A percentile compares a stretch with the other conserved stretches of the same genome.
phyloP scores from a whole-genome alignment of 2,797 vertebrate genomes.

The Cirrhinus mrigala region DNA sequence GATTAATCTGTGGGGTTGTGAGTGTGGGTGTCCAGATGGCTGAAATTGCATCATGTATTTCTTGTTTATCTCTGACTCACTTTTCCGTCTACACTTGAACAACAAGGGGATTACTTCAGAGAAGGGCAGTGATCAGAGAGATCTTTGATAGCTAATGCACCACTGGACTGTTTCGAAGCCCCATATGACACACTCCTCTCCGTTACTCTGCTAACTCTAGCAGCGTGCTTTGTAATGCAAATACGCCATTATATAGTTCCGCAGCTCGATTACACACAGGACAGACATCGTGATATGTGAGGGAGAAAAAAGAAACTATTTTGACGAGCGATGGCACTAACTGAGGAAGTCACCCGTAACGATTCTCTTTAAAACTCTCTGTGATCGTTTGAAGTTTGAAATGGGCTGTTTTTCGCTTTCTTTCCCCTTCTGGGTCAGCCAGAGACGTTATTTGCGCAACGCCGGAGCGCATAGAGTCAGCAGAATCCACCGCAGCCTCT shows the following conservation, averaged over 20 bases:
- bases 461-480: conserved; percentile 49
- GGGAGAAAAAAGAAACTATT: conserved; percentile 4
- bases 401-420: conserved; percentile 6
- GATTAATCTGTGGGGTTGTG: conserved; percentile 44
- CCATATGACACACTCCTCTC: background rate
- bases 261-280: conserved; percentile 5
- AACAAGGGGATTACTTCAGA: conserved; percentile 21
- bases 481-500: conserved; percentile 18
- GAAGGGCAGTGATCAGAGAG: conserved; percentile 30
- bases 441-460: conserved; percentile 53
- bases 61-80: conserved; percentile 19
- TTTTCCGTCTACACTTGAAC: conserved; percentile 17
- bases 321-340: background rate
- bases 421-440: conserved; percentile 58
- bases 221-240: conserved; percentile 41
- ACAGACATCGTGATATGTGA: conserved; percentile 7
- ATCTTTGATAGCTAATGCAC: conserved; percentile 33
- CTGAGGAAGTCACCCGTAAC: conserved; percentile 8
- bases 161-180: conserved; percentile 25
- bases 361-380: conserved; percentile 19
- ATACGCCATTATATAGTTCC: conserved; percentile 41
- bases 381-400: conserved; percentile 61
- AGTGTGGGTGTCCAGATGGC: conserved; percentile 31
- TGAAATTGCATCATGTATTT: conserved; percentile 44
- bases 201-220: background rate